Evolutionary conservation across 1,140 invertebrate species (phyloP).

Genomic region (Xylocopa sonorina): DNA sequence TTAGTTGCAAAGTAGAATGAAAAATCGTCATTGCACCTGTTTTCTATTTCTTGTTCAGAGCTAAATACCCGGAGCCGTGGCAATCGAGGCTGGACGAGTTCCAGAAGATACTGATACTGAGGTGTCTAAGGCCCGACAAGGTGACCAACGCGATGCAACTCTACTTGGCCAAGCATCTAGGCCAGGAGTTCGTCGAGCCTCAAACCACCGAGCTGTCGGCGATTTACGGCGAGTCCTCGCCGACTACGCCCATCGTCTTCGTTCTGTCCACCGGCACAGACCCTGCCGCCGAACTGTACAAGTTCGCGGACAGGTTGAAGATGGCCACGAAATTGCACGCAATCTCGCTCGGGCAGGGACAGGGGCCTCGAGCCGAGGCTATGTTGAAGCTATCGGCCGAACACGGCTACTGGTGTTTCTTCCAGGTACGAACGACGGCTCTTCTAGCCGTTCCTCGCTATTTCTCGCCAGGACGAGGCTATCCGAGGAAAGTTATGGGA

Average conservation of each 20-base stretch:
- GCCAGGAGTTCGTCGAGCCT: constrained; percentile 86
- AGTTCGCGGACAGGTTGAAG: constrained; percentile 85
- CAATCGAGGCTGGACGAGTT: constrained; percentile 84
- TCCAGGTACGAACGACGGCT: constrained; percentile 83
- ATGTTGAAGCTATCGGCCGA: constrained; percentile 85
- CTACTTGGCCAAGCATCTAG: constrained; percentile 84
- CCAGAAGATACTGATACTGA: constrained; percentile 87
- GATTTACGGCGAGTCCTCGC: constrained; percentile 86
- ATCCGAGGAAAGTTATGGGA: background rate
- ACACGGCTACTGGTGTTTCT: constrained; percentile 86
- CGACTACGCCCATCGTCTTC: constrained; percentile 86
- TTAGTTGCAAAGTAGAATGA: too few relatives aligned
- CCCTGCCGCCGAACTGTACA: constrained; percentile 85
- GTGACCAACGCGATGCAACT: constrained; percentile 87
- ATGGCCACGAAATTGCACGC: constrained; percentile 84
- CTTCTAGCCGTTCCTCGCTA: too few relatives aligned
- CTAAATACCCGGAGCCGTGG: constrained; percentile 83
- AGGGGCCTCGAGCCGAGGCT: constrained; percentile 85
- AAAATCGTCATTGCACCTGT: too few relatives aligned
- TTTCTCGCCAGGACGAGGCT: background rate
- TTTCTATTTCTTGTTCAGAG: background rate
- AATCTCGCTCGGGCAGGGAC: constrained; percentile 89
- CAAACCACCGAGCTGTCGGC: constrained; percentile 85
- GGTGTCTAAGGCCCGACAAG: constrained; percentile 89
- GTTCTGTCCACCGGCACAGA: constrained; percentile 88